A percentile compares a stretch with the other conserved stretches of the same genome.
Conservation (phyloP, 2,113 vertebrate species). For the Nothocercus nigrocapillus region DNA sequence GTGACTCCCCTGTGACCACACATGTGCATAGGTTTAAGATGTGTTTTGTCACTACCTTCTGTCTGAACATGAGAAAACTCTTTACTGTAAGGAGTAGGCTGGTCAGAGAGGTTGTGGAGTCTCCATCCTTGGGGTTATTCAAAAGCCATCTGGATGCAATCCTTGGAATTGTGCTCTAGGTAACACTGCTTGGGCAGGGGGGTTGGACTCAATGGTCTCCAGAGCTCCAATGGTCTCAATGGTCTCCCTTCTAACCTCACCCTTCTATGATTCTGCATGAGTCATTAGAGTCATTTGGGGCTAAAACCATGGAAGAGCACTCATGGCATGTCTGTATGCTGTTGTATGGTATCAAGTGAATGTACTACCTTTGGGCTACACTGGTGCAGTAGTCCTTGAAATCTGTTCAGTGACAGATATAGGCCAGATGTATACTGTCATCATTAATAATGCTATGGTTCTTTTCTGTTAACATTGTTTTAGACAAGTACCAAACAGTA, state of each 20-base stretch:
- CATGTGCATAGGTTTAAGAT: background rate
- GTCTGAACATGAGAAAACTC: too few species aligned
- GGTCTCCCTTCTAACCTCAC: too few species aligned
- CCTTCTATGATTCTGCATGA: fast-evolving
- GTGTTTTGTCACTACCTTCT: background rate
- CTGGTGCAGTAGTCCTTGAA: background rate
- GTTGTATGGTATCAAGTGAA: background rate
- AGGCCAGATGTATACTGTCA: background rate
- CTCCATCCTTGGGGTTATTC: too few species aligned
- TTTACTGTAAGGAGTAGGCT: too few species aligned
- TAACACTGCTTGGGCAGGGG: too few species aligned
- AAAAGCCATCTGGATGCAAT: too few species aligned
- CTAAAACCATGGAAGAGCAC: background rate
- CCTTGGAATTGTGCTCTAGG: too few species aligned
- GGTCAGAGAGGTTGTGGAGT: too few species aligned
- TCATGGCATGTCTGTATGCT: fast-evolving
- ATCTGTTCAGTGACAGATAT: background rate
- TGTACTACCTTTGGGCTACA: fast-evolving
- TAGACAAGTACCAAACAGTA: background rate
- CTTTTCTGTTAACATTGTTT: background rate
- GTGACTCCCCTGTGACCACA: background rate
- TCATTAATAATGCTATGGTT: background rate
- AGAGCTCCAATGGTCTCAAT: too few species aligned
- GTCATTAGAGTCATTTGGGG: background rate
- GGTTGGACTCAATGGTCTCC: too few species aligned